Conservation (phyloP, 2,113 vertebrate species). For the Delphinus delphis region DNA sequence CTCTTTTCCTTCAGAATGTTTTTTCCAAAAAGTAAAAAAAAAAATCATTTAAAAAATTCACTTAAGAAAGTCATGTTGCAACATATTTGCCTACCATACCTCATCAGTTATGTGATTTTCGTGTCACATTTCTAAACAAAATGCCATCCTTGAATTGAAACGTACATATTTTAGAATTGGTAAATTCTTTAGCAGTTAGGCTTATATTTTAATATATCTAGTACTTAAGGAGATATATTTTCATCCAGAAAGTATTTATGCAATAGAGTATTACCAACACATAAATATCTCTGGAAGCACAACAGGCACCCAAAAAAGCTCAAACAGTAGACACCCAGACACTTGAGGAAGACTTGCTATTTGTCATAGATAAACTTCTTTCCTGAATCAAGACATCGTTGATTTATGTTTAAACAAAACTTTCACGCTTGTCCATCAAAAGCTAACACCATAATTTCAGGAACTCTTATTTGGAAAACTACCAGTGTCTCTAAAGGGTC, state of each 20-base stretch:
- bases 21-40: neutral
- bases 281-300: neutral
- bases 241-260: neutral
- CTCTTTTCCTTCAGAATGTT: neutral
- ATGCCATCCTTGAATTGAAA: neutral
- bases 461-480: neutral
- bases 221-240: neutral
- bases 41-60: neutral
- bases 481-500: neutral
- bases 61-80: neutral
- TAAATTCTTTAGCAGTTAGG: neutral
- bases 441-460: neutral
- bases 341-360: neutral
- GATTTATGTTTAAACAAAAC: conserved; percentile 33
- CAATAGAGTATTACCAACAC: neutral
- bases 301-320: neutral
- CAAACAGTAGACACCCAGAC: neutral
- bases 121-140: neutral
- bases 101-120: neutral
- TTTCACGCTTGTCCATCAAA: neutral
- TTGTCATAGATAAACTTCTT: neutral
- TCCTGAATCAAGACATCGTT: neutral
- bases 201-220: neutral
- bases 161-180: neutral
- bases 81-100: neutral